phyloP scores from a whole-genome alignment of 2,888 invertebrate genomes.

The Pocota personata region DNA sequence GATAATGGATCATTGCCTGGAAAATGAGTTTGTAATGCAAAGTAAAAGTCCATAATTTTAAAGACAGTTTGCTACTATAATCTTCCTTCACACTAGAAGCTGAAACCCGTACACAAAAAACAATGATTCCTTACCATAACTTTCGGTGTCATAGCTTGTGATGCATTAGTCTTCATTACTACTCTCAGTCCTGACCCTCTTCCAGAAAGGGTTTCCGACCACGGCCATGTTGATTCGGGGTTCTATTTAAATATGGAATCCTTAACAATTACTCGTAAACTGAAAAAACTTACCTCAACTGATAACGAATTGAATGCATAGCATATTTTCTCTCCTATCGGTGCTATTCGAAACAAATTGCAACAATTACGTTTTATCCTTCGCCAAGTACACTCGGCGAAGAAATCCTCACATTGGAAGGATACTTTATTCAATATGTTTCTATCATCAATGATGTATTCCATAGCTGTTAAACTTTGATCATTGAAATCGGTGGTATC shows the following conservation, averaged over 20 bases:
- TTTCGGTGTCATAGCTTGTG: conserved; percentile 21
- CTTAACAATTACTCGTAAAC: not conserved
- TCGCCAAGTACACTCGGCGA: conserved; percentile 76
- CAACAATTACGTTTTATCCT: conserved; percentile 75
- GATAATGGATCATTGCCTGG: conserved; percentile 77
- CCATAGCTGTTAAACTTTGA: not conserved
- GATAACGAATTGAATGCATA: conserved; percentile 75
- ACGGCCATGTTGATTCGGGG: conserved; percentile 76
- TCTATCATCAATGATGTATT: not conserved
- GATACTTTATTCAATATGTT: conserved; percentile 40
- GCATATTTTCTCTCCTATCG: conserved; percentile 61
- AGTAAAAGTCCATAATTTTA: no score
- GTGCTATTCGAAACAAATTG: conserved; percentile 67
- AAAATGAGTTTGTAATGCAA: not conserved
- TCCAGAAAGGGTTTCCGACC: conserved; percentile 76
- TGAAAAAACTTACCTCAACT: not conserved
- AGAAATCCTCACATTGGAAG: conserved; percentile 74
- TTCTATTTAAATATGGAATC: not conserved
- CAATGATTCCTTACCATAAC: conserved; percentile 74
- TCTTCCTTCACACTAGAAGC: no score
- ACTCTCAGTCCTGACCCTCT: conserved; percentile 74
- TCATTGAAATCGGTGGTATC: not conserved
- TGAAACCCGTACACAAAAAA: no score
- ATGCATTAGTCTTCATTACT: conserved; percentile 68
- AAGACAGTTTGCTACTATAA: no score